Base-by-base conservation (phyloP, 2,797 vertebrate genomes). In the Lepus oiostolus region DNA sequence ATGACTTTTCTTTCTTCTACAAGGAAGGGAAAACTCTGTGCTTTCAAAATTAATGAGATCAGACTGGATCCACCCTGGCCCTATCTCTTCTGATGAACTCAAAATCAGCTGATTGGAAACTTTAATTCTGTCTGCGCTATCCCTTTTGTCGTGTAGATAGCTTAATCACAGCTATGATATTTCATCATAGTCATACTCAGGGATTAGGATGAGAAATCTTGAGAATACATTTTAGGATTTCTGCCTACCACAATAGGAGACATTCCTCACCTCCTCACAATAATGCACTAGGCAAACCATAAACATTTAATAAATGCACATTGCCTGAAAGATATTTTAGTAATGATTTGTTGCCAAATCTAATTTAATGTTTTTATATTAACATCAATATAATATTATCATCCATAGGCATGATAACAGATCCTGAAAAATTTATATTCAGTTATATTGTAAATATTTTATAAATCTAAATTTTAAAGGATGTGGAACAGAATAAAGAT, bases 361-460 rank as follows among this genome's bases (percentile, higher is more conserved):
- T 17, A 19, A 85, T 47, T 87, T 81, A 58, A 85, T 79, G 7
- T 75, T 92, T 65, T 72, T 50, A 42, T 62, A 38, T 58, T 65
- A 50, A 42, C 62, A 26, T 92, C 21, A 80, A 88, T 28, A 68
- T 63, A 63, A 88, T 71, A 30, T 35, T 70, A 4, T 71, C 42
- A 81, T 79, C 30, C 47, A 63, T 5, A 81, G 35, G 52, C 79
- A 7, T 90, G 42, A 67, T 62, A 84, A 67, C 8, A 80, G 21
- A 76, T 76, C 91, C 80, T 81, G n/a, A 92, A 86, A 85, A 92
- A 47, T 47, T 47, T 71, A 77, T 62, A 67, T 93, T 94, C 5
- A 81, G 54, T 88, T 65, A 50, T 86, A 63, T 50, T 88, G 0
- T 50, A 65, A 77, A 32, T 85, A 90, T 11, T 47, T 63, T 32